These are phyloP conservation scores for Podarcis lilfordi DNA, from an alignment of 2,797 vertebrate genomes.

Conservation along the genomic window DNA sequence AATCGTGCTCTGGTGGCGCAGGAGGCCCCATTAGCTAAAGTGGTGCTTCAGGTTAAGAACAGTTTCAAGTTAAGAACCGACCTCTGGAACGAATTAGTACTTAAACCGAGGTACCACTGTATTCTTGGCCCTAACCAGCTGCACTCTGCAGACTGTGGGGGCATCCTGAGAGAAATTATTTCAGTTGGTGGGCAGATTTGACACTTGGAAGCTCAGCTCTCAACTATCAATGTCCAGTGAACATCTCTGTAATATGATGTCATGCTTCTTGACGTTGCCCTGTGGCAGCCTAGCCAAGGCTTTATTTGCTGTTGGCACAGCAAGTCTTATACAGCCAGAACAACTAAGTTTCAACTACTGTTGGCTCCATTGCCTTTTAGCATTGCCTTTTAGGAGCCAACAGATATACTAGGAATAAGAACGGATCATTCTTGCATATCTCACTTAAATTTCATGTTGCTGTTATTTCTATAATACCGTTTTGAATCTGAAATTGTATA, in stretches of 20 bases:
- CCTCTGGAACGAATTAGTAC: too few species aligned
- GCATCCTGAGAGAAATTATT: background rate
- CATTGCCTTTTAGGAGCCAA: background rate
- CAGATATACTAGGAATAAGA: constrained; percentile 21
- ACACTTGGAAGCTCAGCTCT: background rate
- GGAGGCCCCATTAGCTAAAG: too few species aligned
- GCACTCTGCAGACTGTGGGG: background rate
- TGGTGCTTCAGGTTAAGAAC: too few species aligned
- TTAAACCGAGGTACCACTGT: too few species aligned
- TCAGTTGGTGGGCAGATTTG: background rate
- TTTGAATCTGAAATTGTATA: accelerated
- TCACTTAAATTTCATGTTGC: constrained; percentile 39
- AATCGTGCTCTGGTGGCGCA: too few species aligned
- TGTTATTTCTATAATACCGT: background rate
- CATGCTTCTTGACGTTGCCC: background rate
- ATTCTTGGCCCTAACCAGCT: background rate
- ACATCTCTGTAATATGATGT: background rate
- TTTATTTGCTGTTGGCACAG: background rate
- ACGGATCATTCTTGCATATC: constrained; percentile 29
- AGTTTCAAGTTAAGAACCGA: too few species aligned
- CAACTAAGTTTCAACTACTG: constrained; percentile 37
- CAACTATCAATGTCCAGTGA: background rate
- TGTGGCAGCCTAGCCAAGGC: background rate
- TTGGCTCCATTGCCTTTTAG: constrained; percentile 39
- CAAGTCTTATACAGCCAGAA: background rate